Conservation (phyloP, 64 coral and sea anemone species). For the Catalaphyllia jardinei region DNA sequence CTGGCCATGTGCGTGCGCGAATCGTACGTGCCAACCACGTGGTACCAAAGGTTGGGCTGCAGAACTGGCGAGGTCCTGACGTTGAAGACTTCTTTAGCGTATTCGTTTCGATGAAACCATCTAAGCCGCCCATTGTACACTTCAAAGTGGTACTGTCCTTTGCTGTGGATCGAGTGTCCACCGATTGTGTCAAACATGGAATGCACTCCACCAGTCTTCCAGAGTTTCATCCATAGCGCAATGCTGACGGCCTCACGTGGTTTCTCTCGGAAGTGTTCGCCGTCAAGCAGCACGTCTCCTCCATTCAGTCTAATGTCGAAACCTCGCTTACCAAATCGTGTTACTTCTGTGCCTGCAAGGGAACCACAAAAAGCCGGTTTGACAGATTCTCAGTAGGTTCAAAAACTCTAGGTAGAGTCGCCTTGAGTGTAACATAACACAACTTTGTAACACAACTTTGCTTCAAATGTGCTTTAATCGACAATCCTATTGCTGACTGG, state of each 20-base stretch:
- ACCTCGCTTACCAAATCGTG: constrained; percentile 32
- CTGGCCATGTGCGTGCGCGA: constrained; percentile 67
- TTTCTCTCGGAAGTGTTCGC: constrained; percentile 74
- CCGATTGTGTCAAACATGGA: constrained; percentile 71
- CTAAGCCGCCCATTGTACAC: constrained; percentile 69
- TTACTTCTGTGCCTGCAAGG: constrained; percentile 5
- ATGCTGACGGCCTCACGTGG: constrained; percentile 77
- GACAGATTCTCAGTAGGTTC: too few species aligned
- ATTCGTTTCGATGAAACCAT: constrained; percentile 81
- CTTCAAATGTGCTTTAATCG: too few species aligned
- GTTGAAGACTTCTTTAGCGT: constrained; percentile 62
- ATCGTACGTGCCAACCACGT: constrained; percentile 91
- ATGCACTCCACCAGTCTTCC: constrained; percentile 64
- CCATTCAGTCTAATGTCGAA: constrained; percentile 64
- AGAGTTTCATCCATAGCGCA: constrained; percentile 88
- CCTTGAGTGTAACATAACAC: too few species aligned
- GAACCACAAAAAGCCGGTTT: neutral
- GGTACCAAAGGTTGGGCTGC: constrained; percentile 76
- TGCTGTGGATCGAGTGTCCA: constrained; percentile 28
- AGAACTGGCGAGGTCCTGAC: constrained; percentile 65
- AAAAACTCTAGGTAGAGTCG: too few species aligned
- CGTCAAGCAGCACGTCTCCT: constrained; percentile 70
- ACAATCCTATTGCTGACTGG: too few species aligned
- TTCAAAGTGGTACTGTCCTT: constrained; percentile 70
- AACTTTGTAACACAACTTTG: too few species aligned